Evolutionary conservation across 2,797 vertebrate species (phyloP).

Genomic region (Pampus argenteus): DNA sequence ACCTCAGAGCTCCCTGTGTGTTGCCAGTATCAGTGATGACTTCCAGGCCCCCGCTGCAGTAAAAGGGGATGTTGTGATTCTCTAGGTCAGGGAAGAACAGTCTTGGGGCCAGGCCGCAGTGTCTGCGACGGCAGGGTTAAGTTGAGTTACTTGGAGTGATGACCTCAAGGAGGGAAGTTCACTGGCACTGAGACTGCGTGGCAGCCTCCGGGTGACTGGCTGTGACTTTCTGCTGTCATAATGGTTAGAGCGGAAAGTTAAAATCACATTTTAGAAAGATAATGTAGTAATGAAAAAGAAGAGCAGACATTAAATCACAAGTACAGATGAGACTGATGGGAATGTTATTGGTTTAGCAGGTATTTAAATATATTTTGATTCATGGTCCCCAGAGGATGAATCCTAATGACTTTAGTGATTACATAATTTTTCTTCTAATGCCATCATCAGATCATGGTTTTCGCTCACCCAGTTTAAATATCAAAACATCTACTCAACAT

Average conservation of each 20-base stretch:
- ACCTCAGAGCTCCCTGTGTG: constrained; percentile 71
- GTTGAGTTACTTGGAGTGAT: constrained; percentile 50
- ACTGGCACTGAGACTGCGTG: constrained; percentile 33
- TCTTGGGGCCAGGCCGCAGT: constrained; percentile 46
- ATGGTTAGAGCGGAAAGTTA: constrained; percentile 13
- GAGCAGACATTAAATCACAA: too few relatives aligned
- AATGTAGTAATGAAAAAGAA: background rate
- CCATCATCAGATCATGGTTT: background rate
- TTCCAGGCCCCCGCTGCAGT: constrained; percentile 64
- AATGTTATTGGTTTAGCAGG: too few relatives aligned
- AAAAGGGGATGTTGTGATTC: constrained; percentile 66
- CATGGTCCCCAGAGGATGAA: too few relatives aligned
- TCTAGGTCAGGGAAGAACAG: constrained; percentile 58
- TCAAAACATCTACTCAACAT: too few relatives aligned
- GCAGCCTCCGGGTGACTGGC: constrained; percentile 1
- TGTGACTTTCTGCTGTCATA: constrained; percentile 12
- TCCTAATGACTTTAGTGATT: too few relatives aligned
- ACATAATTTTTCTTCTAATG: background rate
- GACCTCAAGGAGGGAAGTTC: constrained; percentile 69
- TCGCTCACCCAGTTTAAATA: too few relatives aligned
- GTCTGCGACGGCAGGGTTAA: constrained; percentile 62
- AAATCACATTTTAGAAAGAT: constrained; percentile 10
- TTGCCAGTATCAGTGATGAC: constrained; percentile 70
- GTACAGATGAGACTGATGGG: too few relatives aligned
- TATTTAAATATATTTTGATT: too few relatives aligned